Evolutionary conservation across 2,888 invertebrate species (phyloP).

Genomic region (Tipula lateralis): DNA sequence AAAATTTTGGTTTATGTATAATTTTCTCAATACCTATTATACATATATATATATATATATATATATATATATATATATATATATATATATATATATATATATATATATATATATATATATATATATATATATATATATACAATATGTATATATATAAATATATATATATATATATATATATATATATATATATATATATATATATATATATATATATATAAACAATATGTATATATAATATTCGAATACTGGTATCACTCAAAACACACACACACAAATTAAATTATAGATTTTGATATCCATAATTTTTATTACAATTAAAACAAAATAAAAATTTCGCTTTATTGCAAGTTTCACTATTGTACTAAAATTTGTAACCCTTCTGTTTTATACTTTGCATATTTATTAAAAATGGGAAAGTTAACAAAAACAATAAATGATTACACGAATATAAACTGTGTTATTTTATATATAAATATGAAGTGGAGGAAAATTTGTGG

Average conservation of each 20-base stretch:
- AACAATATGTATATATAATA: too few relatives aligned
- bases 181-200: too few relatives aligned
- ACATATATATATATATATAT: background rate
- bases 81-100: too few relatives aligned
- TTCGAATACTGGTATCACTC: too few relatives aligned
- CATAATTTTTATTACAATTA: background rate
- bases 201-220: too few relatives aligned
- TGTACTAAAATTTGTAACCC: background rate
- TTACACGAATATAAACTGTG: background rate
- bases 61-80: too few relatives aligned
- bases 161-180: too few relatives aligned
- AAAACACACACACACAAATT: background rate
- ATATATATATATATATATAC: too few relatives aligned
- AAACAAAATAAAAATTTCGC: background rate
- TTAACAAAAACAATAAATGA: slow-evolving; percentile 3
- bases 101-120: too few relatives aligned
- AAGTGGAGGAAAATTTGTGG: background rate
- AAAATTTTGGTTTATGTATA: background rate
- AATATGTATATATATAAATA: too few relatives aligned
- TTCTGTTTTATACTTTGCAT: background rate
- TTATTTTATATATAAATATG: background rate
- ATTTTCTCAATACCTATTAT: background rate
- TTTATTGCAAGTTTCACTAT: background rate
- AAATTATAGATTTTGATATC: background rate
- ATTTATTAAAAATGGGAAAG: background rate